Evolutionary conservation across 2,888 invertebrate species (phyloP).

Genomic region (Uloborus plumipes): DNA sequence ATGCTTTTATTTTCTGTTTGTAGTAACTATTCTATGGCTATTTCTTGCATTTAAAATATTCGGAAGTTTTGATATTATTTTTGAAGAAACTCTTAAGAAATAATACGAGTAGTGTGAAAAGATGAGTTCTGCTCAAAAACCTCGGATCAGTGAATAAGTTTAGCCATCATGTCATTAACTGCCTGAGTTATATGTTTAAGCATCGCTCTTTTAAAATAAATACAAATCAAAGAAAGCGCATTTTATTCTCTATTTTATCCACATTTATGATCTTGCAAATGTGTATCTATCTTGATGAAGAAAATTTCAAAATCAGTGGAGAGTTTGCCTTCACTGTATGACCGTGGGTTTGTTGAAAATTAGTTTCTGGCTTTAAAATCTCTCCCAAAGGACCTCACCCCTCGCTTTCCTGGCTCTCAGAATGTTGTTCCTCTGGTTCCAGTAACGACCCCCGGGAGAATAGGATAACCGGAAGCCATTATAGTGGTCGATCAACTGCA

Average conservation of each 20-base stretch:
- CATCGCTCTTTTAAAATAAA: too few species aligned
- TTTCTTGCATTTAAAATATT: too few species aligned
- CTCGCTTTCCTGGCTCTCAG: constrained; percentile 17
- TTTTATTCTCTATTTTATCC: too few species aligned
- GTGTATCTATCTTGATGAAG: background rate
- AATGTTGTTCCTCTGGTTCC: constrained; percentile 33
- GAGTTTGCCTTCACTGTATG: constrained; percentile 26
- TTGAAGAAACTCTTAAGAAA: too few species aligned
- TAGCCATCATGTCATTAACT: too few species aligned
- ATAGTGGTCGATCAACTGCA: constrained; percentile 35
- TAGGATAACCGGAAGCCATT: constrained; percentile 54
- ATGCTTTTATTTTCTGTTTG: too few species aligned
- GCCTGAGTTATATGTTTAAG: too few species aligned
- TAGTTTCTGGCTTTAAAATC: constrained; percentile 43
- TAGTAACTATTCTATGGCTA: too few species aligned
- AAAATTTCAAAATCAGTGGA: constrained; percentile 33
- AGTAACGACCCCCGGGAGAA: constrained; percentile 56
- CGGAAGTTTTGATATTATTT: too few species aligned
- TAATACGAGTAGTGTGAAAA: background rate
- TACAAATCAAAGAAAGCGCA: too few species aligned
- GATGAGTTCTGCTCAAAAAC: background rate
- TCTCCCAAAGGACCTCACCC: constrained; percentile 37
- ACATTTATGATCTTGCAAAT: too few species aligned
- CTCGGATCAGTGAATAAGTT: too few species aligned
- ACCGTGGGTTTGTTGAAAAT: constrained; percentile 37